Evolutionary conservation across 2,797 vertebrate species (phyloP).

Genomic region (Characodon lateralis): DNA sequence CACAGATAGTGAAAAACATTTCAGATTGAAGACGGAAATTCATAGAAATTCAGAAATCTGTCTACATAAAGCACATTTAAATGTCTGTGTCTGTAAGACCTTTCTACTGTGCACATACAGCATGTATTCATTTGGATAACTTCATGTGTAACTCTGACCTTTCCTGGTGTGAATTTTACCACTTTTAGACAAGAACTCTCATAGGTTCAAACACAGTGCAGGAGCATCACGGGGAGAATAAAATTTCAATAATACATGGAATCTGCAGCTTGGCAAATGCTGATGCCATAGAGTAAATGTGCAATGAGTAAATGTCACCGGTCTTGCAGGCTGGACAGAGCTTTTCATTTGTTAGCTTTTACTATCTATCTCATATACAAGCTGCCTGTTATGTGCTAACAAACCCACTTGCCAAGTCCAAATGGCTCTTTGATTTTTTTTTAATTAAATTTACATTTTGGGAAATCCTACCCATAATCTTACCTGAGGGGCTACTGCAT

Average conservation of each 20-base stretch:
- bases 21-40: neutral
- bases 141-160: slow-evolving; percentile 31
- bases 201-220: slow-evolving; percentile 33
- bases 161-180: slow-evolving; percentile 25
- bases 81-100: neutral
- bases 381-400: slow-evolving; percentile 69
- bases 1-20: neutral
- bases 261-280: slow-evolving; percentile 60
- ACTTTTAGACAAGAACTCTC: slow-evolving; percentile 5
- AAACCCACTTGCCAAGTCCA: slow-evolving; percentile 65
- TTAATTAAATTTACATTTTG: slow-evolving; percentile 62
- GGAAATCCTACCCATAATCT: slow-evolving; percentile 27
- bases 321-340: slow-evolving; percentile 57
- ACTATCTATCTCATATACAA: slow-evolving; percentile 68
- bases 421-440: slow-evolving; percentile 76
- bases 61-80: neutral
- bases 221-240: slow-evolving; percentile 50
- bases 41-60: neutral
- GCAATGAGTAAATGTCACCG: slow-evolving; percentile 69
- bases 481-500: neutral
- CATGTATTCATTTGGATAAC: neutral
- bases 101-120: neutral
- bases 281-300: slow-evolving; percentile 62
- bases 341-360: slow-evolving; percentile 76
- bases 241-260: slow-evolving; percentile 63